Evolutionary conservation across 2,888 invertebrate genomes (phyloP).

Genomic region (Diachrysia chrysitis): DNA sequence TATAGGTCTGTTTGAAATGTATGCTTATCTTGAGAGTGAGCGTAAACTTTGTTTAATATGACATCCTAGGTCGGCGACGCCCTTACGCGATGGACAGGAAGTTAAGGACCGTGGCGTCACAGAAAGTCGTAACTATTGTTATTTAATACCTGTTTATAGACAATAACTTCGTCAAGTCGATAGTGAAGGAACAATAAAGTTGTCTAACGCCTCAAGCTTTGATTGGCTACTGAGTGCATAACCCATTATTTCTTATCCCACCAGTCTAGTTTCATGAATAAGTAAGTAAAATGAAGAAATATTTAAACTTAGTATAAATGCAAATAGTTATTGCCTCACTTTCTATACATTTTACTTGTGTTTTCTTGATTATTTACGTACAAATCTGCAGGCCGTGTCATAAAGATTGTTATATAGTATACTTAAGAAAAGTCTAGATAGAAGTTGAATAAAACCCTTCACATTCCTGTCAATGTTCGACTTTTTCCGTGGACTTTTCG

Average conservation of each 20-base stretch:
- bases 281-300: background rate
- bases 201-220: background rate
- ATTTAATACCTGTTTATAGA: conserved; percentile 1
- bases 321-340: background rate
- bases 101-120: background rate
- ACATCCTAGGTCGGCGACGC: background rate
- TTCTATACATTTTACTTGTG: conserved; percentile 3
- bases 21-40: background rate
- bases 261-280: background rate
- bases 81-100: background rate
- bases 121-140: conserved; percentile 3
- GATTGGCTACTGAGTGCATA: conserved; percentile 5
- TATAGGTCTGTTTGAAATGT: background rate
- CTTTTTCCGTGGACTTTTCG: too few species aligned
- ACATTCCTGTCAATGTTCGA: too few species aligned
- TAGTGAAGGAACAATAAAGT: conserved; percentile 1
- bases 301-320: background rate
- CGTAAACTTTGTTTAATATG: background rate
- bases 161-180: conserved; percentile 6
- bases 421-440: too few species aligned
- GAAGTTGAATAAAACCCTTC: too few species aligned
- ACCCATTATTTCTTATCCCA: conserved; percentile 6
- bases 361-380: background rate
- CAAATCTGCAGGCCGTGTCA: background rate
- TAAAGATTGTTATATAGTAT: background rate